A percentile compares a stretch with the other conserved stretches of the same genome.
Evolutionary conservation across 2,113 vertebrate genomes (phyloP).

Genomic region (Oceanodroma tethys): DNA sequence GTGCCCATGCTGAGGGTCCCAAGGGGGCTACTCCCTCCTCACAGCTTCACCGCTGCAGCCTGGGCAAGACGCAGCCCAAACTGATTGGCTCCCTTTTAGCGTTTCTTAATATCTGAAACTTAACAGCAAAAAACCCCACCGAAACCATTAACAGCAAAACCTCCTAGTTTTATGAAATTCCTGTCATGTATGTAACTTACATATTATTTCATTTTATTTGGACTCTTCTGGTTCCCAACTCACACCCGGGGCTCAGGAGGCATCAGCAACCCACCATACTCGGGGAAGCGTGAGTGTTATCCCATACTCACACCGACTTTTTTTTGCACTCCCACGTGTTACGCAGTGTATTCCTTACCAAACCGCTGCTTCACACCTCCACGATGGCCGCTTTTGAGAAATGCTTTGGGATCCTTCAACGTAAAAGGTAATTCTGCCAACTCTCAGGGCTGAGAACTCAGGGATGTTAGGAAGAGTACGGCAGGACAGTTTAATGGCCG

Average conservation of each 20-base stretch:
- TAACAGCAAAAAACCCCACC: neutral
- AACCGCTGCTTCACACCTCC: neutral
- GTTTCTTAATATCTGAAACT: neutral
- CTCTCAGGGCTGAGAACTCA: neutral
- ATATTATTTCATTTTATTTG: neutral
- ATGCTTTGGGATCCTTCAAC: neutral
- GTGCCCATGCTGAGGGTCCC: neutral
- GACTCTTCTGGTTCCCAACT: neutral
- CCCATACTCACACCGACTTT: no score
- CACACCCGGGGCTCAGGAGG: neutral
- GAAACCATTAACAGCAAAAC: neutral
- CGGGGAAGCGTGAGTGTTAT: accelerated
- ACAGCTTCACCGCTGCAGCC: neutral
- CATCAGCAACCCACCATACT: no score
- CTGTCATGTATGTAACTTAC: neutral
- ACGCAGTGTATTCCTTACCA: accelerated
- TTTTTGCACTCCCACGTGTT: neutral
- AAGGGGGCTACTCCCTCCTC: neutral
- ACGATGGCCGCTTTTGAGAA: neutral
- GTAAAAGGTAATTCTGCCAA: neutral
- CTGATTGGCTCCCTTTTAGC: accelerated
- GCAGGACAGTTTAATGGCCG: neutral
- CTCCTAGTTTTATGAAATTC: neutral
- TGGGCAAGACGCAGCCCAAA: neutral
- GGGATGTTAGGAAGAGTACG: neutral